Evolutionary conservation across 2,888 invertebrate species (phyloP), one percentile per base, ranked within the genome.

Genomic region (Melanargia galathea): DNA sequence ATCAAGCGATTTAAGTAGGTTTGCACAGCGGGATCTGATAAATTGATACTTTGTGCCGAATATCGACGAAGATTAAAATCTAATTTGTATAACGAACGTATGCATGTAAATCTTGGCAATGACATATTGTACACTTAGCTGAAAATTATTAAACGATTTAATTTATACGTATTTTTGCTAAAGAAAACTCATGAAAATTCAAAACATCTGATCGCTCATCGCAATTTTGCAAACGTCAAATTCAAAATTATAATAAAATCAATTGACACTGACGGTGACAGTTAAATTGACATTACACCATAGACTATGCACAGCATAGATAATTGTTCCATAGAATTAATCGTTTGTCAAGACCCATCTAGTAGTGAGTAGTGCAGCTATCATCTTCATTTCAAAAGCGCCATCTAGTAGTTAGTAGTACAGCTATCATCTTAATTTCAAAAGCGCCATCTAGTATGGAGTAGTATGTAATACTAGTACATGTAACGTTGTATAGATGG

Each of bases 1-100:
- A 92, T 87, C 33, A 94, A 75, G 60, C 84, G 80, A 70, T 90
- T 92, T 11, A 94, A 79, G 73, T 92, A 94, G 18, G 80, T 82
- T 72, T 92, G 92, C n/a, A 93, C 79, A 1, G 82, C 83, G 30
- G 87, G 83, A 60, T 91, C 90, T 0, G 84, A 74, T 60, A 92
- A 73, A 73, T 91, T 87, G 24, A 91, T 48, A 68, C 81, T 85
- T 73, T 85, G 82, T 5, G 88, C 82, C 68, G 81, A 82, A 72
- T 74, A 77, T 71, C 75, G 67, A 55, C 80, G 63, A 2, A 77
- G 49, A 20, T 74, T 58, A 46, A 74, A 57, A 68, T 76, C 76
- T 22, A 75, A 62, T 56, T 71, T 75, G 66, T 74, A 73, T 30
- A 87, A 40, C 0, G 78, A 77, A 43, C 80, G 76, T 38, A 82